These are phyloP conservation scores for Eretmochelys imbricata DNA, from an alignment of 2,113 vertebrate species.

Conservation along the genomic window DNA sequence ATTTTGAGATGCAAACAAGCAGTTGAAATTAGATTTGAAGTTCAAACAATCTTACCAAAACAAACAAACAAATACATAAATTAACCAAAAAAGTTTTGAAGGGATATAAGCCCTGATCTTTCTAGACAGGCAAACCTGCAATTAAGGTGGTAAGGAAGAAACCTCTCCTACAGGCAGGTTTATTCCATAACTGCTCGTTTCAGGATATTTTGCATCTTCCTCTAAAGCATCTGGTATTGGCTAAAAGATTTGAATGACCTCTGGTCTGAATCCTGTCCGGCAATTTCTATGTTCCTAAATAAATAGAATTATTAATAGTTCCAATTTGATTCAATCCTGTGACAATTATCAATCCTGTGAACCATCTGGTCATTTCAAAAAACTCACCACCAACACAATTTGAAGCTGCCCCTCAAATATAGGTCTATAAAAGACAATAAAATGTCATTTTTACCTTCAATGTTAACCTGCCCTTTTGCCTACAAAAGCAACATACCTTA, in stretches of 20 bases:
- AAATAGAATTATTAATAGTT: not conserved
- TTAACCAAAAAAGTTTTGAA: not conserved
- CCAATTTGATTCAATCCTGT: not conserved
- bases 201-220: not conserved
- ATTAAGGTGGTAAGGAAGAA: not conserved
- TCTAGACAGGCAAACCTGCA: not conserved
- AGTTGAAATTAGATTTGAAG: not conserved
- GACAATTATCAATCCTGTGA: not conserved
- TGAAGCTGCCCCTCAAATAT: not conserved
- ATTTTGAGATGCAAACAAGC: not conserved
- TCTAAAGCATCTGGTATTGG: not conserved
- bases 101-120: not conserved
- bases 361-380: rapidly evolving
- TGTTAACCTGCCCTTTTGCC: not conserved
- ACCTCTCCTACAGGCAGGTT: not conserved
- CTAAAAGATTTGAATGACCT: not conserved
- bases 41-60: conserved; percentile 4
- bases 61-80: not conserved
- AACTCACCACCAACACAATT: not conserved
- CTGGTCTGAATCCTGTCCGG: not conserved
- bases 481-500: not conserved
- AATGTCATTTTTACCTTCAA: not conserved
- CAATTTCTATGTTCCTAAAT: not conserved
- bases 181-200: not conserved
- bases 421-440: not conserved